phyloP scores from a whole-genome alignment of 2,797 vertebrate genomes.

The Heliangelus exortis region DNA sequence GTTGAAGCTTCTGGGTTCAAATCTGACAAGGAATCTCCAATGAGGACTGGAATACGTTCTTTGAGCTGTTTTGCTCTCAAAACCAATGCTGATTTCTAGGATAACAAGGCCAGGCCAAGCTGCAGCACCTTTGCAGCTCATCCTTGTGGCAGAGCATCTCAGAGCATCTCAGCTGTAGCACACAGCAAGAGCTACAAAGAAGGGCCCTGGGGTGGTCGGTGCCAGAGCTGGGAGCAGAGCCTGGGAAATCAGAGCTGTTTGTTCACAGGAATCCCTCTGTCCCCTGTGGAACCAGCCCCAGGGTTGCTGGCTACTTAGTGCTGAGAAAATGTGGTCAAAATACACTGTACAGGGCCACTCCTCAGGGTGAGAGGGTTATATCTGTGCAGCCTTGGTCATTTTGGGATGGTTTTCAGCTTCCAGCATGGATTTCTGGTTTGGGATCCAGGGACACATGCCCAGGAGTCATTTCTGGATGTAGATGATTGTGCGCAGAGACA shows the following conservation, averaged over 20 bases:
- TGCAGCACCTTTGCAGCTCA: accelerated
- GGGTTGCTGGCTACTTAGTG: neutral
- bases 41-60: neutral
- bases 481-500: neutral
- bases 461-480: neutral
- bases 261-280: neutral
- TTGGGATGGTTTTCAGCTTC: neutral
- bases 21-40: accelerated
- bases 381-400: neutral
- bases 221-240: neutral
- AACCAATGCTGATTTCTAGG: neutral
- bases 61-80: neutral
- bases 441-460: accelerated
- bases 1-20: neutral
- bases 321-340: neutral
- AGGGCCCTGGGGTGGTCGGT: too few relatives aligned
- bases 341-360: neutral
- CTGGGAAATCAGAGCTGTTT: neutral
- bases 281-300: neutral
- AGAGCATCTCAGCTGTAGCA: neutral
- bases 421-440: neutral
- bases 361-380: neutral
- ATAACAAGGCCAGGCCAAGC: neutral
- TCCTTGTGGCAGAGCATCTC: neutral
- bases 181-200: neutral